Conservation (phyloP, 1,140 invertebrate genomes). For the Portunus trituberculatus region DNA sequence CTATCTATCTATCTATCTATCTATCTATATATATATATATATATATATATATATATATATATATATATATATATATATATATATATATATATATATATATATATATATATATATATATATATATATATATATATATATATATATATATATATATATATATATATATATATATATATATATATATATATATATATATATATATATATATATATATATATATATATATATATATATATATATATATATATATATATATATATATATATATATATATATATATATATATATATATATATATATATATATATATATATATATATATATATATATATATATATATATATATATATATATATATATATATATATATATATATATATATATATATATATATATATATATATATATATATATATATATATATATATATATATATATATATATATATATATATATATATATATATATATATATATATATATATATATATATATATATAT, state of each 20-base stretch:
- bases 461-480: slow-evolving; percentile 52
- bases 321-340: slow-evolving; percentile 65
- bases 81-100: slow-evolving; percentile 67
- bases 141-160: slow-evolving; percentile 65
- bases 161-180: slow-evolving; percentile 70
- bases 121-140: slow-evolving; percentile 47
- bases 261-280: slow-evolving; percentile 69
- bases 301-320: slow-evolving; percentile 40
- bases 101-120: slow-evolving; percentile 33
- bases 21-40: slow-evolving; percentile 37
- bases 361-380: slow-evolving; percentile 63
- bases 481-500: slow-evolving; percentile 41
- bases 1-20: too few species aligned
- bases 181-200: slow-evolving; percentile 61
- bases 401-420: slow-evolving; percentile 53
- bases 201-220: slow-evolving; percentile 35
- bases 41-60: slow-evolving; percentile 61
- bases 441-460: slow-evolving; percentile 70
- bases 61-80: slow-evolving; percentile 67
- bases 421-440: slow-evolving; percentile 65
- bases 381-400: slow-evolving; percentile 37
- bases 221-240: slow-evolving; percentile 58
- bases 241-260: slow-evolving; percentile 66
- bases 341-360: slow-evolving; percentile 69
- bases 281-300: slow-evolving; percentile 35